phyloP scores from a whole-genome alignment of 2,888 invertebrate species.

The Camptogramma bilineatum region DNA sequence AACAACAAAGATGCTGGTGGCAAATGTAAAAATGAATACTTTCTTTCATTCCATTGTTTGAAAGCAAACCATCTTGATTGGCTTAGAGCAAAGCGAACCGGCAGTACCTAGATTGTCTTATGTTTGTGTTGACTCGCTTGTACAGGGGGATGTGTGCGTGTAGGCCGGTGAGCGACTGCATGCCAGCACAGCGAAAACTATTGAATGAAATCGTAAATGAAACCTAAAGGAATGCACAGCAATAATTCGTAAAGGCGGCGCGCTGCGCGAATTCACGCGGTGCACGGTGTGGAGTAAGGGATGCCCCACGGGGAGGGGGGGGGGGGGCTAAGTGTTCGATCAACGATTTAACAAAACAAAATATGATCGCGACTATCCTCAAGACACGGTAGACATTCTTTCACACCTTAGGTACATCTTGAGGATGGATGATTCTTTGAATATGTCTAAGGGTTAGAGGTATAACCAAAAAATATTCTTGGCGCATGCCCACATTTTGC shows the following conservation, averaged over 20 bases:
- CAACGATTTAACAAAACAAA: neutral
- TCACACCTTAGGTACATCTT: too few species aligned
- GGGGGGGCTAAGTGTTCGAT: neutral
- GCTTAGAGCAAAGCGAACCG: neutral
- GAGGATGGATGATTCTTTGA: too few species aligned
- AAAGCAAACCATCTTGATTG: slow-evolving; percentile 8
- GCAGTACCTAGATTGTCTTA: too few species aligned
- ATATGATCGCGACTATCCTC: neutral
- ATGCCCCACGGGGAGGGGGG: neutral
- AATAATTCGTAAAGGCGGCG: neutral
- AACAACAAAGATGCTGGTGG: neutral
- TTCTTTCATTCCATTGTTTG: slow-evolving; percentile 7
- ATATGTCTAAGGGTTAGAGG: too few species aligned
- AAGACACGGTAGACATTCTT: too few species aligned
- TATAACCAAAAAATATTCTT: too few species aligned
- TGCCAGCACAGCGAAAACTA: neutral
- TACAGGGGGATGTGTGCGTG: neutral
- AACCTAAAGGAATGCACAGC: slow-evolving; percentile 6
- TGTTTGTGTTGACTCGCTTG: neutral
- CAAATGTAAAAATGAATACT: neutral
- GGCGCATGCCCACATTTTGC: too few species aligned
- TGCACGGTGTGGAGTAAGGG: neutral
- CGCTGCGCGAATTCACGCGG: neutral
- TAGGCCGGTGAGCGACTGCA: neutral
- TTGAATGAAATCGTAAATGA: slow-evolving; percentile 14